Conservation (phyloP, 1,140 invertebrate genomes). For the Cyrtorhinus lividipennis region DNA sequence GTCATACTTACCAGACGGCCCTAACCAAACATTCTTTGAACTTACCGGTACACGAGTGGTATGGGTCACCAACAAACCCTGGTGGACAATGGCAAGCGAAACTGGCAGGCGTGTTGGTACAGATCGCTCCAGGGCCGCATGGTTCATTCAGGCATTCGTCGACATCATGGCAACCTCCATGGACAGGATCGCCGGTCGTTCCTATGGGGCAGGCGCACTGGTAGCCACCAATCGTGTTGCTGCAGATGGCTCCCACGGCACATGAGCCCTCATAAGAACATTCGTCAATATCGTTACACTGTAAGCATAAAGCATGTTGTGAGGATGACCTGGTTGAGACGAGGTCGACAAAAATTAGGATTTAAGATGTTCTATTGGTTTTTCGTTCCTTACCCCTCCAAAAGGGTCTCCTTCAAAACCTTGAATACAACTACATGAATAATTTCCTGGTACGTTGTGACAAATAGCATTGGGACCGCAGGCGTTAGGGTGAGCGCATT, state of each 20-base stretch:
- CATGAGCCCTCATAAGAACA: constrained; percentile 56
- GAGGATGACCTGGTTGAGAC: constrained; percentile 5
- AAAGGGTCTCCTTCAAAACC: constrained; percentile 80
- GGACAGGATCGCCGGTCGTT: constrained; percentile 50
- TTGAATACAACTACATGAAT: constrained; percentile 65
- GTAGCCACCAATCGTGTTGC: constrained; percentile 60
- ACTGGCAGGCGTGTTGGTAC: constrained; percentile 53
- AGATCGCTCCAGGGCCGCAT: constrained; percentile 56
- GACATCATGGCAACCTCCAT: constrained; percentile 47
- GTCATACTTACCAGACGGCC: constrained; percentile 3
- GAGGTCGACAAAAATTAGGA: not conserved
- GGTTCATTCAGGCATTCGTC: constrained; percentile 52
- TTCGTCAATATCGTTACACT: constrained; percentile 75
- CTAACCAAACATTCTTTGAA: not conserved
- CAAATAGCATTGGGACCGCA: constrained; percentile 70
- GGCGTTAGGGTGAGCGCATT: constrained; percentile 59
- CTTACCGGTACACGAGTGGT: constrained; percentile 50
- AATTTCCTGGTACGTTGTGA: constrained; percentile 72
- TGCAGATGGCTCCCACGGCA: constrained; percentile 60
- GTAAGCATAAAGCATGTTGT: constrained; percentile 15
- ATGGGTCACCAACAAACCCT: constrained; percentile 60
- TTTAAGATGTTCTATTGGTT: not conserved
- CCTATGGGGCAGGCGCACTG: constrained; percentile 70
- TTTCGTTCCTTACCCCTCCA: constrained; percentile 41
- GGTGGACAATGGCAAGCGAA: constrained; percentile 60